Percentiles rank a stretch among this genome's conserved stretches.
phyloP scores from a whole-genome alignment of 2,888 invertebrate species.

The Lampropteryx suffumata region DNA sequence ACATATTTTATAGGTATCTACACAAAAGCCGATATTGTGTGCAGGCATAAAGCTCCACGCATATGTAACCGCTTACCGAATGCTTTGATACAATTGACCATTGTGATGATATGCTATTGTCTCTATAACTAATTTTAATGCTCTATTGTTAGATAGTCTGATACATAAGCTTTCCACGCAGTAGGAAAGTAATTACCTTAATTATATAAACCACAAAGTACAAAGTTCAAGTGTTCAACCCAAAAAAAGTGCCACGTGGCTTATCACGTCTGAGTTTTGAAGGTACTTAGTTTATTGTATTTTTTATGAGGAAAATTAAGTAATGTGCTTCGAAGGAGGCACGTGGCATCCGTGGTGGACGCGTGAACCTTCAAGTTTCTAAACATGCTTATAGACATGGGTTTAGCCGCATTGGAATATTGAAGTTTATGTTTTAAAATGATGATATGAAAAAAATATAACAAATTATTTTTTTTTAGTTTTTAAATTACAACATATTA shows the following conservation, averaged over 20 bases:
- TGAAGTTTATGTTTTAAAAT: too few relatives aligned
- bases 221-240: conserved; percentile 7
- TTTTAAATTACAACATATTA: too few relatives aligned
- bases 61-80: conserved; percentile 48
- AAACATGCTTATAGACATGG: background rate
- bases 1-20: background rate
- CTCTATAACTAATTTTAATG: conserved; percentile 26
- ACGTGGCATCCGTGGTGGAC: conserved; percentile 1
- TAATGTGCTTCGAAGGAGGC: background rate
- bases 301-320: conserved; percentile 1
- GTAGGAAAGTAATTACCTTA: too few relatives aligned
- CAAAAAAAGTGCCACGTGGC: conserved; percentile 14
- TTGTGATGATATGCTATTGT: conserved; percentile 33
- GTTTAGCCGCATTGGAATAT: too few relatives aligned
- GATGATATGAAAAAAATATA: too few relatives aligned
- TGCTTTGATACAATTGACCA: conserved; percentile 37
- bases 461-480: too few relatives aligned
- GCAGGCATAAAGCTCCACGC: background rate
- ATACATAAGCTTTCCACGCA: conserved; percentile 1
- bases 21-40: conserved; percentile 4
- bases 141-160: conserved; percentile 28
- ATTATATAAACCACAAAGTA: background rate
- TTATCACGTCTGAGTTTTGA: conserved; percentile 10
- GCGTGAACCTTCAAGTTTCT: background rate
- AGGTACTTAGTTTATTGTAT: background rate